Base-by-base conservation (phyloP, 2,888 invertebrate genomes). In the Gari tellinella region DNA sequence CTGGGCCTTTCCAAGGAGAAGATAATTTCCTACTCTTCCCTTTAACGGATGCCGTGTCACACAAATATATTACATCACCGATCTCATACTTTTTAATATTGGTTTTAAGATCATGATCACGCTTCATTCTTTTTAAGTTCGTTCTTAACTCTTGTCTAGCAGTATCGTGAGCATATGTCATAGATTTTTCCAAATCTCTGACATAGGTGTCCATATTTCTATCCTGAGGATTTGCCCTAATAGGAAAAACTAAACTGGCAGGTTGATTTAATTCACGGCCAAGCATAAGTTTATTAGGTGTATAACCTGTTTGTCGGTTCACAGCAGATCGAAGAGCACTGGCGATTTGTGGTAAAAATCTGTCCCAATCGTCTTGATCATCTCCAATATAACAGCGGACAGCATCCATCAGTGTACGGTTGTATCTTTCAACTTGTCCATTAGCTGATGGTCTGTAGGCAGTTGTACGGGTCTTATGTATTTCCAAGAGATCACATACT, bases 361-460 rank as follows among this genome's bases (percentile, higher is more conserved):
- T 8, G 40, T 76, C 72, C 72, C 67, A 72, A 2, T 60, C 45
- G n/a, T 62, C 41, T 21, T 64, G 66, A 14, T 19, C 14, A 25
- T 69, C 51, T 15, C 43, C 52, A 17, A 69, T 38, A 38, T 46
- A n/a, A n/a, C n/a, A n/a, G n/a, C n/a, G n/a, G n/a, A n/a, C n/a
- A n/a, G n/a, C n/a, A n/a, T n/a, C n/a, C n/a, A n/a, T n/a, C n/a
- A n/a, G n/a, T n/a, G n/a, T n/a, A n/a, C n/a, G n/a, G n/a, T n/a
- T n/a, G n/a, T n/a, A 65, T 8, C 56, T 38, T 48, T 75, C 62
- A 17, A 66, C 70, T 38, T 72, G 70, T 12, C 67, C 73, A 40
- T 79, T 74, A 2, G 70, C 45, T 21, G 66, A 65, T 10, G 74
- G 74, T 46, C 70, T 46, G 45, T 74, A 79, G 12, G 79, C 56